Conservation (phyloP, 1,140 invertebrate genomes). For the Leptinotarsa texana region DNA sequence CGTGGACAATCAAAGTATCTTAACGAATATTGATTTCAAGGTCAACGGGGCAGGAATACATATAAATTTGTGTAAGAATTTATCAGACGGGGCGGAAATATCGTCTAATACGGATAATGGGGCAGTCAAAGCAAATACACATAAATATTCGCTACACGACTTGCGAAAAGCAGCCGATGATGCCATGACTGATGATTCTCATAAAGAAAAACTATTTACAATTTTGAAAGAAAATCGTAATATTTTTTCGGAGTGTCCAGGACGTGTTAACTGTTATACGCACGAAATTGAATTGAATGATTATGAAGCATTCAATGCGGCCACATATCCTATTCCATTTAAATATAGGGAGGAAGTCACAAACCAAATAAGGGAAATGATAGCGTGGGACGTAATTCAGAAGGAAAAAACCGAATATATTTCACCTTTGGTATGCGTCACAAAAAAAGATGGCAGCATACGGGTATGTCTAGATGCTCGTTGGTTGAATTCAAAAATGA, state of each 20-base stretch:
- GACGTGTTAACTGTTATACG: conserved; percentile 1
- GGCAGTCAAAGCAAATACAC: not conserved
- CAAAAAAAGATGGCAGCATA: conserved; percentile 16
- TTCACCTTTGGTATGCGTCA: conserved; percentile 15
- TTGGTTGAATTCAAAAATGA: conserved; percentile 14
- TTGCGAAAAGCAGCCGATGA: not conserved
- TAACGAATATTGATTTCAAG: not conserved
- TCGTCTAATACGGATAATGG: too few species aligned
- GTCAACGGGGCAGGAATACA: not conserved
- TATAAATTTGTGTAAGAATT: not conserved
- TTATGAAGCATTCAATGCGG: not conserved
- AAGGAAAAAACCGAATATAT: conserved; percentile 18
- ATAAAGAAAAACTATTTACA: conserved; percentile 6
- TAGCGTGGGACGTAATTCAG: conserved; percentile 12
- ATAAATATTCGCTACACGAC: not conserved
- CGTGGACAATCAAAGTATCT: not conserved
- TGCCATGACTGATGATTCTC: not conserved
- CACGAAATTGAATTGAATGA: conserved; percentile 13
- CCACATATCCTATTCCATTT: conserved; percentile 11
- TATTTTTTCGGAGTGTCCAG: conserved; percentile 16
- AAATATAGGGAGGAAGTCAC: not conserved
- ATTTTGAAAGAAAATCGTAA: not conserved
- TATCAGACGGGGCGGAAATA: not conserved
- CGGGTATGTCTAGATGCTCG: conserved; percentile 20
- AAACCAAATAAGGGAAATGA: conserved; percentile 20